Base-by-base conservation (phyloP, 2,797 vertebrate genomes). In the Sebastes flavidus region DNA sequence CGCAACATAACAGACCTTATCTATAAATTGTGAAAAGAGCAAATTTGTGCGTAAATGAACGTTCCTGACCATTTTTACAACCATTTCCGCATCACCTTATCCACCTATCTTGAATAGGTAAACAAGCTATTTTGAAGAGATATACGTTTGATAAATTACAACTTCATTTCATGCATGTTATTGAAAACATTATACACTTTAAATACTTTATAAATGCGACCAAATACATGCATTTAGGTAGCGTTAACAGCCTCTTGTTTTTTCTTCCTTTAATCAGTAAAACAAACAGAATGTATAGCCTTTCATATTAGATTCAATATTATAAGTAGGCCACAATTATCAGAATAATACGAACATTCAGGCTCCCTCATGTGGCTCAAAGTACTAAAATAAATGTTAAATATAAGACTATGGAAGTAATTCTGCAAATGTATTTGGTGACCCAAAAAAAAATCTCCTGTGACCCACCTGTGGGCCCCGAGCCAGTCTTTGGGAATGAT, bases 1-100 rank as follows among this genome's bases (percentile, higher is more conserved):
- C 7, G 3, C 46, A 52, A 52, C 46, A 52, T 0, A n/a, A 52
- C 46, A 20, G 46, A 4, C 18, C 46, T 0, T 49, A 49, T 49
- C 18, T 49, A 49, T 20, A 49, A 49, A 20, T 49, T 20, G 8
- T 20, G 18, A 49, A 20, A 49, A 49, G 2, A 49, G 46, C 18
- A 20, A 52, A 52, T n/a, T n/a, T 20, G 8, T 52, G 46, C 18
- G 0, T 52, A 20, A 0, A 52, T 52, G 18, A 52, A 52, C 0
- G 0, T 52, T 52, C 46, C 46, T 4, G 46, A 52, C 46, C 46
- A 52, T 52, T 52, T 46, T 52, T 52, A 52, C 46, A 20, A 0
- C 46, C 18, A 52, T 52, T 52, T 52, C 46, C 8, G 18, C 46
- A 52, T 52, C 46, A 52, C 8, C 46, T 52, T 9, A 52, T n/a